A percentile compares a stretch with the other conserved stretches of the same genome.
These are phyloP conservation scores for Myopa testacea DNA, from an alignment of 2,888 invertebrate species.

Conservation along the genomic window DNA sequence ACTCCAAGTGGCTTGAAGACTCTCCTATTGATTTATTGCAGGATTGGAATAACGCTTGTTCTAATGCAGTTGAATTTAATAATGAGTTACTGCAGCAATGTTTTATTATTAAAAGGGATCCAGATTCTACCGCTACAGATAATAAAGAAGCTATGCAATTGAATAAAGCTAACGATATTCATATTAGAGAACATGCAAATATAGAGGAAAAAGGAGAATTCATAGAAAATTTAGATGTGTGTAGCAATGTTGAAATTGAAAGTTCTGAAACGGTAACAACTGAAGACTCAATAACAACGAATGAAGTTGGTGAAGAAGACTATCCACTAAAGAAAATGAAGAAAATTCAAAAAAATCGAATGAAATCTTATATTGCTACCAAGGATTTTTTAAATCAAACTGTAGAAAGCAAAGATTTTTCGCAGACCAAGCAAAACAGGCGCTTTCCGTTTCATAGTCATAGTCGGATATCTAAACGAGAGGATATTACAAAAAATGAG, in stretches of 20 bases:
- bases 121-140: not conserved
- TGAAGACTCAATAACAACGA: constrained; percentile 52
- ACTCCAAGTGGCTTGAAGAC: constrained; percentile 58
- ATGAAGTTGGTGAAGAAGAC: constrained; percentile 51
- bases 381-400: constrained; percentile 62
- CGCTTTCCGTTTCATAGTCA: constrained; percentile 71
- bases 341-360: constrained; percentile 55
- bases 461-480: constrained; percentile 71
- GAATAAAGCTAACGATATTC: constrained; percentile 14
- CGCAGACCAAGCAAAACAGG: constrained; percentile 73
- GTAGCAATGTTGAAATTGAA: constrained; percentile 65
- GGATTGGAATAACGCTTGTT: constrained; percentile 72
- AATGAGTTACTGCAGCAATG: constrained; percentile 54
- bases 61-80: constrained; percentile 69
- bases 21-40: constrained; percentile 62
- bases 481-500: constrained; percentile 73
- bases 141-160: constrained; percentile 42
- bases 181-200: constrained; percentile 17
- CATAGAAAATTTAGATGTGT: constrained; percentile 63
- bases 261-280: constrained; percentile 55
- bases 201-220: constrained; percentile 61
- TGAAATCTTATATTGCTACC: constrained; percentile 57
- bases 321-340: constrained; percentile 50
- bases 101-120: constrained; percentile 43
- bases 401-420: constrained; percentile 65